These are phyloP conservation scores for Cosmia pyralina DNA, from an alignment of 2,888 invertebrate species.

Conservation along the genomic window DNA sequence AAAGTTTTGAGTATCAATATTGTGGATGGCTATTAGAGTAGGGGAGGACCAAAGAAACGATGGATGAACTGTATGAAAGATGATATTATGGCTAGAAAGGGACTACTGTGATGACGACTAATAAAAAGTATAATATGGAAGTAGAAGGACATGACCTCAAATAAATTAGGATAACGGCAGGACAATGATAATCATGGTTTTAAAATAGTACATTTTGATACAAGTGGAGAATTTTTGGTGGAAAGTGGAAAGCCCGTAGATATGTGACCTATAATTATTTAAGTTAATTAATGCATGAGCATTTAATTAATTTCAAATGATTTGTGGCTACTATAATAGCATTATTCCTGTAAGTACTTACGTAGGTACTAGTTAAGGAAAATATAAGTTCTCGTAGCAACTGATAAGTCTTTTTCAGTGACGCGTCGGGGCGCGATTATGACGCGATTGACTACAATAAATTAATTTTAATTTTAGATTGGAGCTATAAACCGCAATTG, in stretches of 20 bases:
- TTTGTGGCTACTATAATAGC: slow-evolving; percentile 9
- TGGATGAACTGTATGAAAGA: background rate
- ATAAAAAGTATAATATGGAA: background rate
- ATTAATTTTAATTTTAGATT: slow-evolving; percentile 15
- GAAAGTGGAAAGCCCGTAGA: background rate
- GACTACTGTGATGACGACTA: background rate
- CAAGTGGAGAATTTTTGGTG: too few relatives aligned
- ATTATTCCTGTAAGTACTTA: slow-evolving; percentile 5
- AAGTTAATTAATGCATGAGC: background rate
- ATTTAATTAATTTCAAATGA: slow-evolving; percentile 22
- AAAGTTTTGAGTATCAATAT: background rate
- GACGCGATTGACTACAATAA: background rate
- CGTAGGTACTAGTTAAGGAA: slow-evolving; percentile 26
- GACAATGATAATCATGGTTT: too few relatives aligned
- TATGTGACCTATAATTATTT: background rate
- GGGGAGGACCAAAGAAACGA: background rate
- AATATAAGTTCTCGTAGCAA: slow-evolving; percentile 24
- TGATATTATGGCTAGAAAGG: background rate
- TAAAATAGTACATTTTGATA: too few relatives aligned
- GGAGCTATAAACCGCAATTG: background rate
- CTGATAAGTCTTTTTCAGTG: slow-evolving; percentile 17
- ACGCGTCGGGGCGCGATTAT: slow-evolving; percentile 27
- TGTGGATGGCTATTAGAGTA: background rate
- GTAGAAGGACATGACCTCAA: background rate
- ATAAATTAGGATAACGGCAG: background rate